These are phyloP conservation scores for Agelastica alni DNA, from an alignment of 2,888 invertebrate species.

Conservation along the genomic window DNA sequence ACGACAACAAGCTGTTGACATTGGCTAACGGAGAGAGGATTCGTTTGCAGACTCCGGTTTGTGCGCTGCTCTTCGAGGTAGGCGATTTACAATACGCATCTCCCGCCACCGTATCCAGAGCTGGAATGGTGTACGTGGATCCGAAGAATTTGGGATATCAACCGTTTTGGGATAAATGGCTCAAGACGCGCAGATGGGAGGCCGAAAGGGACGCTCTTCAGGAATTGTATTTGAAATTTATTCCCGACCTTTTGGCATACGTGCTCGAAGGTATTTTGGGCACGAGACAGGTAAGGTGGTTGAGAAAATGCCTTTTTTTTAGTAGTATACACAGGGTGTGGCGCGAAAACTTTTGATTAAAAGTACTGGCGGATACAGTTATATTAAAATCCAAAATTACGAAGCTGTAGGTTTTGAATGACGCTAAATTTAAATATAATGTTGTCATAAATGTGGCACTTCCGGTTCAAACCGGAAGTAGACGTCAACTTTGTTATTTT, in stretches of 20 bases:
- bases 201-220: constrained; percentile 56
- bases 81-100: constrained; percentile 89
- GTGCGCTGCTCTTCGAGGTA: constrained; percentile 72
- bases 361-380: too few species aligned
- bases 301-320: too few species aligned
- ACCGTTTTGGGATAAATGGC: constrained; percentile 88
- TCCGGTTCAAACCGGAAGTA: too few species aligned
- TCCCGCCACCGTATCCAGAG: constrained; percentile 89
- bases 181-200: constrained; percentile 61
- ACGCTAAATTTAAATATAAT: too few species aligned
- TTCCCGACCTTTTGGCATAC: constrained; percentile 71
- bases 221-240: constrained; percentile 75
- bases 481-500: too few species aligned
- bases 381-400: too few species aligned
- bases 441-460: too few species aligned
- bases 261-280: constrained; percentile 76
- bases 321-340: too few species aligned
- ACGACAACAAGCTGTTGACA: constrained; percentile 88
- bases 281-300: constrained; percentile 56
- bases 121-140: constrained; percentile 91
- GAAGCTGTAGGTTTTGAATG: too few species aligned
- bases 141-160: constrained; percentile 86
- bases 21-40: constrained; percentile 78
- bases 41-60: constrained; percentile 80
- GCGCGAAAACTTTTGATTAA: too few species aligned